These are phyloP conservation scores for Neogale vison DNA, from an alignment of 2,113 vertebrate species.

Conservation along the genomic window DNA sequence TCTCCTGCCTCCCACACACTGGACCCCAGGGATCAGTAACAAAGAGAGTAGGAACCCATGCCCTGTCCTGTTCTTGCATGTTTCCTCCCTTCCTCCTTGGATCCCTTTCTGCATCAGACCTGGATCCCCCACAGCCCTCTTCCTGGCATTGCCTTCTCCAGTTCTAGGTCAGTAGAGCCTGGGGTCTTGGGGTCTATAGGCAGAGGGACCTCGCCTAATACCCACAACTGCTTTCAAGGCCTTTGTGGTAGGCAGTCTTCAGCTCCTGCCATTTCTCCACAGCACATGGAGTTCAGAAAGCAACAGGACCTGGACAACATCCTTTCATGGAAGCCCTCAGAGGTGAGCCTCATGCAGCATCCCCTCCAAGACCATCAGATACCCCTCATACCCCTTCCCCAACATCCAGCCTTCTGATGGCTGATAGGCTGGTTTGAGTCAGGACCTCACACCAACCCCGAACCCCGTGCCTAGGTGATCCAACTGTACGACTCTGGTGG, in stretches of 20 bases:
- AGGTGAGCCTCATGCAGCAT: slow-evolving; percentile 82
- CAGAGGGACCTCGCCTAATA: background rate
- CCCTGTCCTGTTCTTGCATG: background rate
- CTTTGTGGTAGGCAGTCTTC: background rate
- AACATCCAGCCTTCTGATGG: background rate
- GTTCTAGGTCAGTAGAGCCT: background rate
- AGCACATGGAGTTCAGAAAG: slow-evolving; percentile 93
- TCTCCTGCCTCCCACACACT: rapidly evolving
- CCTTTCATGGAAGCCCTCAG: slow-evolving; percentile 89
- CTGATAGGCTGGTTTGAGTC: background rate
- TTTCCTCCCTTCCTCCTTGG: background rate
- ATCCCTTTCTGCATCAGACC: background rate
- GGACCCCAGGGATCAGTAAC: rapidly evolving
- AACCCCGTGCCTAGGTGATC: slow-evolving; percentile 85
- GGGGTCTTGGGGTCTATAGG: background rate
- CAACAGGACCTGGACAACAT: slow-evolving; percentile 90
- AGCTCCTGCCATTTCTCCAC: background rate
- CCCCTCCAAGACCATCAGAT: background rate
- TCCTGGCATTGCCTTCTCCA: background rate
- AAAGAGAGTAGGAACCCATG: background rate
- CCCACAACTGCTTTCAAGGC: background rate
- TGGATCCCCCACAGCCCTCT: rapidly evolving
- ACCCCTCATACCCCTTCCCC: rapidly evolving
- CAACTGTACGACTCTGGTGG: slow-evolving; percentile 92
- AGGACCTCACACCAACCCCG: rapidly evolving